These are phyloP conservation scores for Aphaenogaster ashmeadi DNA, from an alignment of 1,140 invertebrate species.

Conservation along the genomic window DNA sequence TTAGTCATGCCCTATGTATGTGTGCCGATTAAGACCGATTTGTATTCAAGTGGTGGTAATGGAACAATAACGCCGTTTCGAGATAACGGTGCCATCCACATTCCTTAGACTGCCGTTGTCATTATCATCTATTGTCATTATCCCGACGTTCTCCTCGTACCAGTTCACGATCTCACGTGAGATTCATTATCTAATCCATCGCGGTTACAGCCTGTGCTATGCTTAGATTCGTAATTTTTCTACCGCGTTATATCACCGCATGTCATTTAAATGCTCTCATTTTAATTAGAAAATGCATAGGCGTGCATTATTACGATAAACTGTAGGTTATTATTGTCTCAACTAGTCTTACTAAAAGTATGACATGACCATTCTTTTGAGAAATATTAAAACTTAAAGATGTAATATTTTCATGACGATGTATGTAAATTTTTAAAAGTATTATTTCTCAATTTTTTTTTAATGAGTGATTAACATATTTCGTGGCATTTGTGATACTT, in stretches of 20 bases:
- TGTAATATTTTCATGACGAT: not conserved
- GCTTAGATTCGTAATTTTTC: conserved; percentile 50
- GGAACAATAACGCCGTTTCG: conserved; percentile 62
- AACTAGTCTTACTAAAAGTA: not conserved
- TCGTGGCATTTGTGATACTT: not conserved
- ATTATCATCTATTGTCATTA: conserved; percentile 71
- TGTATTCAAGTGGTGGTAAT: conserved; percentile 64
- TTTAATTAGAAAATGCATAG: not conserved
- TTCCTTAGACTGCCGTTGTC: conserved; percentile 49
- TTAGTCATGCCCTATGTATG: conserved; percentile 14
- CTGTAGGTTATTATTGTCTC: not conserved
- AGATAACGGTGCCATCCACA: conserved; percentile 51
- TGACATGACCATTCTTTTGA: not conserved
- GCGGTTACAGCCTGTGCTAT: not conserved
- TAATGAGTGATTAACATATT: not conserved
- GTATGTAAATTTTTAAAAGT: not conserved
- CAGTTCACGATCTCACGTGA: conserved; percentile 67
- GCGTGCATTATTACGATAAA: conserved; percentile 1
- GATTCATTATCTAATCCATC: conserved; percentile 71
- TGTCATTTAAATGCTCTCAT: conserved; percentile 17
- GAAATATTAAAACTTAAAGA: not conserved
- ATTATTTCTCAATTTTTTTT: not conserved
- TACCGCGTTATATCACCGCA: not conserved
- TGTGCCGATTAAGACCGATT: conserved; percentile 66
- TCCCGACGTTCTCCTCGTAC: conserved; percentile 31